These are phyloP conservation scores for Dryobotodes eremita DNA, from an alignment of 2,888 invertebrate genomes.

Conservation along the genomic window DNA sequence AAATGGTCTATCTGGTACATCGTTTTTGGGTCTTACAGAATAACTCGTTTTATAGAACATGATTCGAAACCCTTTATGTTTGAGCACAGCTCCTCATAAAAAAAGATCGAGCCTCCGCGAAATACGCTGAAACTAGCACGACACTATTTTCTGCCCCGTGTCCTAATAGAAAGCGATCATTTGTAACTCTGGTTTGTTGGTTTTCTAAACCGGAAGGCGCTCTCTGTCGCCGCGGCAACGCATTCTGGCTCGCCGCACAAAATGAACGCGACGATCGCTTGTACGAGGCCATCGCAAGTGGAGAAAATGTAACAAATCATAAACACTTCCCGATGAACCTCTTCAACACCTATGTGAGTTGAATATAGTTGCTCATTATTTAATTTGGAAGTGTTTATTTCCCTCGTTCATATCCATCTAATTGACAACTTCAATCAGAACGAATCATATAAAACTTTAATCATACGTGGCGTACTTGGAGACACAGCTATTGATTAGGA, in stretches of 20 bases:
- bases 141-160: background rate
- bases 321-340: background rate
- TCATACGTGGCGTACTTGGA: background rate
- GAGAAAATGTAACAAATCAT: background rate
- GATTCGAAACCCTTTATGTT: background rate
- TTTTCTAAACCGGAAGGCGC: background rate
- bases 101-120: background rate
- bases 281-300: background rate
- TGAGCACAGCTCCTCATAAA: background rate
- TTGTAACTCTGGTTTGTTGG: background rate
- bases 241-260: background rate
- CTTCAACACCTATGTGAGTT: background rate
- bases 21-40: background rate
- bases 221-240: no score
- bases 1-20: background rate
- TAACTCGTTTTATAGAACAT: background rate
- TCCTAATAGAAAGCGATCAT: background rate
- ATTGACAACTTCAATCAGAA: background rate
- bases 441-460: background rate
- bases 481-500: background rate
- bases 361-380: background rate
- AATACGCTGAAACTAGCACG: background rate
- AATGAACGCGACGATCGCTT: background rate
- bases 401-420: background rate
- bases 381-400: background rate